Conservation (phyloP, 2,113 vertebrate species). For the Guaruba guarouba region DNA sequence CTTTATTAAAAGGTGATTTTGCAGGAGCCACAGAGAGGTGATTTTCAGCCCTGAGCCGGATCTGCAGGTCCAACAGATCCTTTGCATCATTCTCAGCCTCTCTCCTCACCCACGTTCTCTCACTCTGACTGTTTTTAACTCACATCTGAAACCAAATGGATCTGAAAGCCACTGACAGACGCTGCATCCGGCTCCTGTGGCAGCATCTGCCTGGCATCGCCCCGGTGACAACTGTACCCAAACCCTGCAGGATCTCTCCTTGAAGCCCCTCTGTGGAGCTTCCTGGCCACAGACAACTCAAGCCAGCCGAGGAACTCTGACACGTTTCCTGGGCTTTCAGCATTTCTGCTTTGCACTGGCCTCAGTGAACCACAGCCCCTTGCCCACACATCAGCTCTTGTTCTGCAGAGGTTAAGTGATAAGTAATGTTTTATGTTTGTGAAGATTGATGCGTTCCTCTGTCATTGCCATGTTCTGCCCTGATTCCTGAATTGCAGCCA, state of each 20-base stretch:
- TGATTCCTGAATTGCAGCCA: neutral
- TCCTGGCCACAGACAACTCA: neutral
- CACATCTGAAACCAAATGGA: rapidly evolving
- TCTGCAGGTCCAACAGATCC: conserved; percentile 1
- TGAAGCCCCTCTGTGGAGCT: neutral
- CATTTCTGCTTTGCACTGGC: neutral
- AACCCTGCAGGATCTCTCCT: neutral
- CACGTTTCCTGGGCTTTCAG: rapidly evolving
- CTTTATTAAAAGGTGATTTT: conserved; percentile 2
- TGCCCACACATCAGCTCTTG: neutral
- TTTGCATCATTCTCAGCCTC: neutral
- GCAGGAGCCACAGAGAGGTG: neutral
- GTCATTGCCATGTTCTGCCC: neutral
- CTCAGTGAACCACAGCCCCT: rapidly evolving
- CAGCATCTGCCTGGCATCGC: neutral
- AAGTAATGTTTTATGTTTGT: neutral
- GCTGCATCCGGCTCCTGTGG: neutral
- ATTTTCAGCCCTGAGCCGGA: conserved; percentile 6
- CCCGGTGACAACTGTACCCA: rapidly evolving
- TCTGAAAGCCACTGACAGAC: neutral
- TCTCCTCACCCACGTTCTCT: neutral
- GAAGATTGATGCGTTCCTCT: neutral
- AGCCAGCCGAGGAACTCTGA: rapidly evolving
- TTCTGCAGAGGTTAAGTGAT: rapidly evolving
- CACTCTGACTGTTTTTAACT: neutral